Percentiles rank a stretch among this genome's conserved stretches.
Conservation (phyloP, 2,888 invertebrate genomes). For the Argyra leucocephala region DNA sequence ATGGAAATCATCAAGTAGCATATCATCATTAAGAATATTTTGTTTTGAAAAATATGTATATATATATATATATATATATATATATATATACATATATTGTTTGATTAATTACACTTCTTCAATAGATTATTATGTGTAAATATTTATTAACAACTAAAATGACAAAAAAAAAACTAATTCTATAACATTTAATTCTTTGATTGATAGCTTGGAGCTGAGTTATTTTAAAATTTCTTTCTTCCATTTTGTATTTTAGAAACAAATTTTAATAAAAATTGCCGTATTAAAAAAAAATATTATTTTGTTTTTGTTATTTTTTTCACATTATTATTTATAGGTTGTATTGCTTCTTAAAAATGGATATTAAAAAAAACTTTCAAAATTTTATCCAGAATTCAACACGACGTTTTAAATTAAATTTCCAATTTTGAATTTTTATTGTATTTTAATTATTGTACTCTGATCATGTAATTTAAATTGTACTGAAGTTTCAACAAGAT, state of each 20-base stretch:
- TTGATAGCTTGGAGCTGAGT: not conserved
- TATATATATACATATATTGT: too few species aligned
- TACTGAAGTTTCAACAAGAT: too few species aligned
- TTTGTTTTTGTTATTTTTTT: not conserved
- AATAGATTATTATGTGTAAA: not conserved
- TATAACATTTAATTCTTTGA: not conserved
- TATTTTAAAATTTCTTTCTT: not conserved
- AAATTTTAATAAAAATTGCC: not conserved
- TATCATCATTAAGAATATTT: constrained; percentile 9
- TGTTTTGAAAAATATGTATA: not conserved
- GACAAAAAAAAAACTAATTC: not conserved
- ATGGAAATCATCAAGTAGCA: not conserved
- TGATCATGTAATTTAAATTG: too few species aligned
- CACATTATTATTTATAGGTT: too few species aligned
- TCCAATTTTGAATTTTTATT: too few species aligned
- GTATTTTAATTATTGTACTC: too few species aligned
- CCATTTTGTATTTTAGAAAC: not conserved
- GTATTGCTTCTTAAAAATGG: too few species aligned
- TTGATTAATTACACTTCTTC: too few species aligned
- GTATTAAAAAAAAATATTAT: not conserved
- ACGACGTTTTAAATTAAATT: too few species aligned
- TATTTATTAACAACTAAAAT: constrained; percentile 1
- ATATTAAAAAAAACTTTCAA: too few species aligned
- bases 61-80: too few species aligned
- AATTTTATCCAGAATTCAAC: too few species aligned